These are phyloP conservation scores for Zonitis immaculata DNA, from an alignment of 2,888 invertebrate genomes.

Conservation along the genomic window DNA sequence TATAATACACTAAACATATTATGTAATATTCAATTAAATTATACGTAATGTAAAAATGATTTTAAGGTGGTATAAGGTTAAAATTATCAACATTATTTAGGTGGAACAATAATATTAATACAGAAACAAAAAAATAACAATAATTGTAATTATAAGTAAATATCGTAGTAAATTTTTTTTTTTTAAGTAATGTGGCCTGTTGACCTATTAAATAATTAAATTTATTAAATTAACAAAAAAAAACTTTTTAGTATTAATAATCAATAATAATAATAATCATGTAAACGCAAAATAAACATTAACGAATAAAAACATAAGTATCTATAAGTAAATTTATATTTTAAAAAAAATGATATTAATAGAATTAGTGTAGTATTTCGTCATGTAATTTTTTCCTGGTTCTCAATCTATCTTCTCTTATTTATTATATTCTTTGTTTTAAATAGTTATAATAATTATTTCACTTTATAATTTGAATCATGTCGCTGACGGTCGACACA, in stretches of 20 bases:
- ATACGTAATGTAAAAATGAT: constrained; percentile 7
- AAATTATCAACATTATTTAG: constrained; percentile 12
- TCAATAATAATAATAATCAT: background rate
- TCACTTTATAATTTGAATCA: constrained; percentile 22
- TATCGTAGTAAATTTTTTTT: constrained; percentile 30
- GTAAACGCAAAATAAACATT: background rate
- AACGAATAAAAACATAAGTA: background rate
- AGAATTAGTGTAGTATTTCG: background rate
- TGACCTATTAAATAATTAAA: constrained; percentile 28
- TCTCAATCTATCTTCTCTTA: background rate
- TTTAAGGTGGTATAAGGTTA: constrained; percentile 5
- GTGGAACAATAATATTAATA: constrained; percentile 15
- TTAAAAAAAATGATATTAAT: constrained; percentile 8
- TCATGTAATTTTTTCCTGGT: background rate
- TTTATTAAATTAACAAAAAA: background rate
- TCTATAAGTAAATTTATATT: background rate
- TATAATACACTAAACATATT: background rate
- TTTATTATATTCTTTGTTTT: constrained; percentile 3
- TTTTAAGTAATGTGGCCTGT: constrained; percentile 41
- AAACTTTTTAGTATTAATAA: background rate
- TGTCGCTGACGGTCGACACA: constrained; percentile 45
- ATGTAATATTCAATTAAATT: constrained; percentile 2
- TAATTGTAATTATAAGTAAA: constrained; percentile 20
- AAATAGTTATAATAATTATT: background rate
- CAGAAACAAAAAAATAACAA: constrained; percentile 16